Evolutionary conservation across 2,797 vertebrate species (phyloP).

Genomic region (Megaceryle alcyon): DNA sequence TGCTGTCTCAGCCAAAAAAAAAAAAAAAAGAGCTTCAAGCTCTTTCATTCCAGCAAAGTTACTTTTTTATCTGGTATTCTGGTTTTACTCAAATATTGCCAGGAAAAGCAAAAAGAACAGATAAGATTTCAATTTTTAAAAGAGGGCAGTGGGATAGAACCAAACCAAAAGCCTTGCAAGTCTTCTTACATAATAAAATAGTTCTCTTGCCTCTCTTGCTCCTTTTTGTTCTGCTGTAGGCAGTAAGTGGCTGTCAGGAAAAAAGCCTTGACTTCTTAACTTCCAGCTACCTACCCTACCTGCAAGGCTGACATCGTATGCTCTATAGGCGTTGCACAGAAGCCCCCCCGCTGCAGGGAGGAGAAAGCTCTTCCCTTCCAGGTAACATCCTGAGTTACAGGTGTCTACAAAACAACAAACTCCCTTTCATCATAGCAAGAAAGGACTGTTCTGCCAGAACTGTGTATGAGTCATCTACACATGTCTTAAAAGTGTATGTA

Average conservation of each 20-base stretch:
- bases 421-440: neutral
- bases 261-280: neutral
- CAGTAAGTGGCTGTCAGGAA: neutral
- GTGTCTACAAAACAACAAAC: neutral
- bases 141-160: neutral
- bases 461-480: neutral
- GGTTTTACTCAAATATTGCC: neutral
- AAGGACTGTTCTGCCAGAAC: neutral
- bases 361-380: neutral
- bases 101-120: constrained; percentile 29
- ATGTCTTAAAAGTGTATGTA: neutral
- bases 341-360: neutral
- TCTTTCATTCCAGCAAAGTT: neutral
- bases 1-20: neutral
- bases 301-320: rapidly evolving
- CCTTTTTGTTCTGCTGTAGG: neutral
- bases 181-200: neutral
- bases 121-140: constrained; percentile 5
- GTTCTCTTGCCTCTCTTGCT: neutral
- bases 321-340: neutral
- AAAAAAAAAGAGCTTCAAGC: neutral
- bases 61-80: neutral
- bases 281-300: neutral
- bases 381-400: neutral
- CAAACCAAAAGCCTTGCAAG: neutral